Conservation (phyloP, 2,888 invertebrate genomes). For the Anoncus sp. region DNA sequence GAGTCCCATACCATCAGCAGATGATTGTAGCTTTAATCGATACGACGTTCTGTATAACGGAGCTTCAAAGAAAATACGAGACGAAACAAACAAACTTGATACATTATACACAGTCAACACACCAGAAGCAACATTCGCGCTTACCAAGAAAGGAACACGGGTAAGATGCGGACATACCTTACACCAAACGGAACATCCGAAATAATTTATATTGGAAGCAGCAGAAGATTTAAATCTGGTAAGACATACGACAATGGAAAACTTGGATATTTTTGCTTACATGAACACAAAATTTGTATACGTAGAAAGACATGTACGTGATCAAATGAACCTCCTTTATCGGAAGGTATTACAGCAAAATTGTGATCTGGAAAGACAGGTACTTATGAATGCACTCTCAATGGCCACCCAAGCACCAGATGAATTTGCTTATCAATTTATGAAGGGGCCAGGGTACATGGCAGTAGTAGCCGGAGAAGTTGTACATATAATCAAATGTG, state of each 20-base stretch:
- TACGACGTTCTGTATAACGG: conserved; percentile 56
- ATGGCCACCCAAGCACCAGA: conserved; percentile 50
- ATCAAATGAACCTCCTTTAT: conserved; percentile 62
- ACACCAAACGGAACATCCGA: conserved; percentile 62
- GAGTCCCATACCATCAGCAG: conserved; percentile 42
- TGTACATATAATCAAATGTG: conserved; percentile 29
- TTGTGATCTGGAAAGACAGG: conserved; percentile 70
- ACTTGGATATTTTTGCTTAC: conserved; percentile 59
- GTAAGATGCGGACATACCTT: conserved; percentile 48
- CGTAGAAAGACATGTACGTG: conserved; percentile 65
- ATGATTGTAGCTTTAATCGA: conserved; percentile 31
- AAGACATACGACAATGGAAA: conserved; percentile 16
- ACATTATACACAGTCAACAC: conserved; percentile 45
- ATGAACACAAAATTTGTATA: conserved; percentile 68
- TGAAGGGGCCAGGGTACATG: conserved; percentile 28
- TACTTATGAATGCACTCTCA: conserved; percentile 68
- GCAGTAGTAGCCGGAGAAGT: conserved; percentile 37
- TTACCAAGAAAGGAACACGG: conserved; percentile 29
- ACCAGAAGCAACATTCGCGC: conserved; percentile 55
- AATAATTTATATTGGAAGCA: conserved; percentile 56
- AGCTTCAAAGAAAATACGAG: neutral
- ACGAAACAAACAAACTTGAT: neutral
- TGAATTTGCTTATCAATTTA: conserved; percentile 34
- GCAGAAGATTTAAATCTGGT: neutral
- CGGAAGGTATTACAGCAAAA: conserved; percentile 65